A percentile compares a stretch with the other conserved stretches of the same genome.
These are phyloP conservation scores for Fregetta grallaria DNA, from an alignment of 2,113 vertebrate genomes.

Conservation along the genomic window DNA sequence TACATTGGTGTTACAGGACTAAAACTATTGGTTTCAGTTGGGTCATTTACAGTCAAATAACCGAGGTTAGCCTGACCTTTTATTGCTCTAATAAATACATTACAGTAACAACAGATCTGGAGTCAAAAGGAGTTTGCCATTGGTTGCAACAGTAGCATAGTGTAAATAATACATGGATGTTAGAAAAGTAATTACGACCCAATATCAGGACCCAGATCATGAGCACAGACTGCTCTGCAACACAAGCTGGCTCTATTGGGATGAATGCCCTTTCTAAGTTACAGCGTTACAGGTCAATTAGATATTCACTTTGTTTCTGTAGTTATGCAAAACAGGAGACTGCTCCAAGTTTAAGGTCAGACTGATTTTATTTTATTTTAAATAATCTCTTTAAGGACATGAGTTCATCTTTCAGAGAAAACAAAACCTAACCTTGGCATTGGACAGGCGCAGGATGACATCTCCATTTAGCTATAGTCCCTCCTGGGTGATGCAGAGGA, in stretches of 20 bases:
- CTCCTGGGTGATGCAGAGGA: background rate
- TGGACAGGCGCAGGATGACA: background rate
- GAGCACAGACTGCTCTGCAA: background rate
- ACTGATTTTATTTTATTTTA: background rate
- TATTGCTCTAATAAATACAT: background rate
- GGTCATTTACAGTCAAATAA: background rate
- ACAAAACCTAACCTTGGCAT: background rate
- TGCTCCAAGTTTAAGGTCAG: background rate
- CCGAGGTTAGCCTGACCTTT: background rate
- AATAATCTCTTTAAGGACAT: background rate
- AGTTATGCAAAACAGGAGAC: background rate
- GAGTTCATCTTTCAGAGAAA: background rate
- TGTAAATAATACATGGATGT: constrained; percentile 52
- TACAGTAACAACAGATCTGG: background rate
- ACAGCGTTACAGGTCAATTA: background rate
- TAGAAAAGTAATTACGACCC: constrained; percentile 24
- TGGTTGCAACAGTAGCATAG: background rate
- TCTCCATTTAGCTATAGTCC: background rate
- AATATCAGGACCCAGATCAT: background rate
- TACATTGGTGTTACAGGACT: background rate
- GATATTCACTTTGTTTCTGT: background rate
- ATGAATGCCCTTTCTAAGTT: background rate
- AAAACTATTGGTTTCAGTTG: constrained; percentile 6
- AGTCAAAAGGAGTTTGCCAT: background rate
- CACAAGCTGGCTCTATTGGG: background rate